phyloP scores from a whole-genome alignment of 2,113 vertebrate species.

The Cyprinus carpio region DNA sequence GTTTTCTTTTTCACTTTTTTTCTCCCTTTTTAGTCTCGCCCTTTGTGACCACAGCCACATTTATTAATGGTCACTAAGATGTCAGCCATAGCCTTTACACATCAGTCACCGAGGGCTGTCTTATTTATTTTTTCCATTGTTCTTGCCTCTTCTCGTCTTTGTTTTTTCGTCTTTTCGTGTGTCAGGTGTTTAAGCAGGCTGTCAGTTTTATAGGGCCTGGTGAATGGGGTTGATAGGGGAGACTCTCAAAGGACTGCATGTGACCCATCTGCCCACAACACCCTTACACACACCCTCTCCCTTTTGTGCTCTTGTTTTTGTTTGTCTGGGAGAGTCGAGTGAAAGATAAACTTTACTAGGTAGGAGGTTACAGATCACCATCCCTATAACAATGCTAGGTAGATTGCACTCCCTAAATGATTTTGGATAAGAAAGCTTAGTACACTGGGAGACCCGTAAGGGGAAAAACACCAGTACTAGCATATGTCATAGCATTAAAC shows the following conservation, averaged over 20 bases:
- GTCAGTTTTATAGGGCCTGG: conserved; percentile 75
- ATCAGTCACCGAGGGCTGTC: conserved; percentile 81
- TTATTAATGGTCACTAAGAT: conserved; percentile 82
- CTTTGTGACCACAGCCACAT: conserved; percentile 78
- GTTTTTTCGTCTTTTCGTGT: conserved; percentile 78
- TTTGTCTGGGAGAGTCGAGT: conserved; percentile 76
- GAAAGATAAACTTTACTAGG: conserved; percentile 77
- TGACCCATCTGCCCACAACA: conserved; percentile 81
- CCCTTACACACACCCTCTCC: conserved; percentile 74
- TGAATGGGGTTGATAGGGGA: conserved; percentile 78
- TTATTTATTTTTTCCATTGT: conserved; percentile 82
- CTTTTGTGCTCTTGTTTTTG: conserved; percentile 80
- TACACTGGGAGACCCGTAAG: neutral
- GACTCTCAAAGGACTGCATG: conserved; percentile 79
- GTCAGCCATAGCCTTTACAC: conserved; percentile 77
- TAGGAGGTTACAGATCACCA: conserved; percentile 73
- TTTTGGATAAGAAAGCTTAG: conserved; percentile 31
- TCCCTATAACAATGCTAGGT: conserved; percentile 62
- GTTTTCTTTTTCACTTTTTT: conserved; percentile 63
- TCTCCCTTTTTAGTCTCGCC: conserved; percentile 59
- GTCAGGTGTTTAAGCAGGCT: conserved; percentile 82
- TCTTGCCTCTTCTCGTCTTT: conserved; percentile 69
- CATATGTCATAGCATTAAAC: neutral
- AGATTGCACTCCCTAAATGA: conserved; percentile 44
- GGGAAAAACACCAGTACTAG: neutral